Conservation (phyloP, 64 coral and sea anemone genomes). For the Cladopsammia gracilis region DNA sequence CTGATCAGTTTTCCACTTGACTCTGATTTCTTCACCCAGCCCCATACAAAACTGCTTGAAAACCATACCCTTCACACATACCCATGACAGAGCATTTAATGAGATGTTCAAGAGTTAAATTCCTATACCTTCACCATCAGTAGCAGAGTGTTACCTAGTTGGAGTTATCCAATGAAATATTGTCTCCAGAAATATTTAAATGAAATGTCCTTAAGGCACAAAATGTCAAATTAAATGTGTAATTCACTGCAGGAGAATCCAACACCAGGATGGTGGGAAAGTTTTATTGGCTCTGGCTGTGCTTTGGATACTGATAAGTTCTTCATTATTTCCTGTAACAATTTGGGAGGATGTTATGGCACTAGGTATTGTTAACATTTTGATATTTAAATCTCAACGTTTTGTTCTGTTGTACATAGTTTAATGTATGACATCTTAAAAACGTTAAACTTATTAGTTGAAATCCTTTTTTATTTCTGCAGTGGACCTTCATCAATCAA, state of each 20-base stretch:
- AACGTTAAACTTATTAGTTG: neutral
- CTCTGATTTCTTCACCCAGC: too few relatives aligned
- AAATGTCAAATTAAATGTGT: neutral
- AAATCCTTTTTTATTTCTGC: conserved; percentile 3
- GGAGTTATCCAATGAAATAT: too few relatives aligned
- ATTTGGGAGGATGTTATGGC: conserved; percentile 86
- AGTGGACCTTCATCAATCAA: conserved; percentile 93
- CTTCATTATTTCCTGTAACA: conserved; percentile 81
- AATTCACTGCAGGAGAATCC: conserved; percentile 71
- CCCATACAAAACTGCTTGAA: too few relatives aligned
- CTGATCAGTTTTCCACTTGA: too few relatives aligned
- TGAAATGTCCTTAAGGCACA: too few relatives aligned
- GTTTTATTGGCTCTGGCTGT: conserved; percentile 90
- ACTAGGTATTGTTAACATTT: conserved; percentile 59
- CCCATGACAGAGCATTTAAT: too few relatives aligned
- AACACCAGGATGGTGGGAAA: conserved; percentile 94
- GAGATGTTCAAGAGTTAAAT: too few relatives aligned
- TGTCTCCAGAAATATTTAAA: too few relatives aligned
- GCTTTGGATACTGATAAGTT: conserved; percentile 90
- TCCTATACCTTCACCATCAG: too few relatives aligned
- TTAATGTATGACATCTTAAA: neutral
- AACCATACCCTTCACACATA: too few relatives aligned
- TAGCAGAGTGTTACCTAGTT: too few relatives aligned
- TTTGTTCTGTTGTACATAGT: too few relatives aligned
- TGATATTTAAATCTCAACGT: neutral